phyloP scores from a whole-genome alignment of 35 echinoderm and acorn worm species.

The Strongylocentrotus purpuratus region DNA sequence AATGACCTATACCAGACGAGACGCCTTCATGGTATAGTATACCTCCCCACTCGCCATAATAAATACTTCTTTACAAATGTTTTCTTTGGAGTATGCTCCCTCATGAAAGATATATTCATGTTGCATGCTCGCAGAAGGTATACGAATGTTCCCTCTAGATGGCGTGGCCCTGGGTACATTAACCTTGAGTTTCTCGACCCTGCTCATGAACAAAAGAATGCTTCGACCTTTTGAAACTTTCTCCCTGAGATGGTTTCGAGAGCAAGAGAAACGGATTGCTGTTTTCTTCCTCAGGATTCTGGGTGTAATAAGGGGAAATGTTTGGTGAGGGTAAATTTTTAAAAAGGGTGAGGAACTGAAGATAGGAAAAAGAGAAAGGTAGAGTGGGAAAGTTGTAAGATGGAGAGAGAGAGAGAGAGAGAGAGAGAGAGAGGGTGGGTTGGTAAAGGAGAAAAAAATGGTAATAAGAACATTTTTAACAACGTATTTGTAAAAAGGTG shows the following conservation, averaged over 20 bases:
- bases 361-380: background rate
- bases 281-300: too few species aligned
- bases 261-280: background rate
- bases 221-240: background rate
- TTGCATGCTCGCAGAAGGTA: background rate
- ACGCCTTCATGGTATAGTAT: background rate
- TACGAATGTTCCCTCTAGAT: background rate
- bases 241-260: background rate
- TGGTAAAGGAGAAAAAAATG: background rate
- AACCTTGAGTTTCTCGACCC: background rate
- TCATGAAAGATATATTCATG: background rate
- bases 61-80: background rate
- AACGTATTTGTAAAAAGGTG: background rate
- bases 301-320: too few species aligned
- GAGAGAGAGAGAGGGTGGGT: background rate
- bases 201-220: background rate
- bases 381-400: background rate
- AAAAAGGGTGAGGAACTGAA: background rate
- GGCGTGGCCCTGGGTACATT: background rate
- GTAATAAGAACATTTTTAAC: background rate
- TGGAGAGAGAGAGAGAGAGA: background rate
- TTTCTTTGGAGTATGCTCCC: background rate
- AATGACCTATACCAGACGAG: background rate
- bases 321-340: too few species aligned
- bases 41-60: background rate